Evolutionary conservation across 2,797 vertebrate species (phyloP), one percentile per base, ranked within the genome.

Genomic region (Tolypeutes matacus): DNA sequence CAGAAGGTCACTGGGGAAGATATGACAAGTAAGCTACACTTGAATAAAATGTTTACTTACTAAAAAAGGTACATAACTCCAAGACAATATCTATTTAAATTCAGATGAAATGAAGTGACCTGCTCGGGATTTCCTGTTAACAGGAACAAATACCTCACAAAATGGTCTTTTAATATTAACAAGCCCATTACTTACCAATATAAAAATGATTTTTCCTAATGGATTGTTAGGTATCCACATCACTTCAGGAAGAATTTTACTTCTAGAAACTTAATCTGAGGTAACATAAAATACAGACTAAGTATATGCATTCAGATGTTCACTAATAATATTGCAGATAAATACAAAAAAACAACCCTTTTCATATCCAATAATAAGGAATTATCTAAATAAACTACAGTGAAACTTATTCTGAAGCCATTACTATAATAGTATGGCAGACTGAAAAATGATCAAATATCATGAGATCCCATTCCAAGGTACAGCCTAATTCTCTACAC

Each of bases 1-100:
- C 73, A 98, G 97, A 81, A 99, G 96, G 39, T 97, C 62, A 31
- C 99, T 99, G 92, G 10, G 65, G 88, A 97, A 95, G 17, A 97
- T 69, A 86, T 1, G 65, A 89, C 91, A 60, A 2, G 21, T 81
- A n/a, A 83, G n/a, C 81, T 86, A 70, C 0, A 18, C 5, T 58
- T n/a, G 18, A 92, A 15, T 2, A 3, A 83, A 39, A 46, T 0
- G 23, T 31, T 5, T 23, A 36, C 12, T 75, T 69, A 77, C 46
- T 14, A 67, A 62, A 93, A 76, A 56, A 72, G 53, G 80, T 72
- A 51, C 15, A 2, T 5, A 27, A 21, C 36, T 51, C 39, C 51
- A 75, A 46, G 13, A 9, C n/a, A n/a, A n/a, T n/a, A n/a, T n/a
- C n/a, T n/a, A n/a, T 53, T n/a, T 39, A 92, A 36, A 78, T n/a